phyloP scores from a whole-genome alignment of 2,113 vertebrate genomes.

The Tenrec ecaudatus region DNA sequence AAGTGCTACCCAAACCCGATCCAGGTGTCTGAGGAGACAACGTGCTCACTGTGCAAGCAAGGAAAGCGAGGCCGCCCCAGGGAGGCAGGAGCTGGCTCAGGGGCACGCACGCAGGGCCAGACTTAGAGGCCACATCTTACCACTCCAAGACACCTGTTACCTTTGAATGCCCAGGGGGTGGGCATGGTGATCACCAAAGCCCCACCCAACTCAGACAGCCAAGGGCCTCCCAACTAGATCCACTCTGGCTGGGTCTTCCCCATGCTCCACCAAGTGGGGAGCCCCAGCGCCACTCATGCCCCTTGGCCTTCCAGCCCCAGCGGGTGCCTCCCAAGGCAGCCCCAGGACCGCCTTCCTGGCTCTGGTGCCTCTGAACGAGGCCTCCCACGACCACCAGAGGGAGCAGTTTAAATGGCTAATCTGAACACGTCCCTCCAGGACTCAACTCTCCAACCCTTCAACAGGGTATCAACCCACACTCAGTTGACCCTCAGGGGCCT shows the following conservation, averaged over 20 bases:
- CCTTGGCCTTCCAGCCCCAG: neutral
- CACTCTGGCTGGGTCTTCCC: neutral
- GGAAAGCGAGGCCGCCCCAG: neutral
- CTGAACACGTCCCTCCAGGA: neutral
- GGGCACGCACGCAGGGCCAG: neutral
- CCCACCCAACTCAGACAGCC: neutral
- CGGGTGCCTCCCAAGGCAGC: neutral
- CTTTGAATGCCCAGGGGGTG: neutral
- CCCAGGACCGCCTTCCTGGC: neutral
- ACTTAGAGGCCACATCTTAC: neutral
- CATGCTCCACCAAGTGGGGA: neutral
- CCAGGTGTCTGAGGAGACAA: neutral
- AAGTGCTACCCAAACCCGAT: neutral
- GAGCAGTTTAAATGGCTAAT: neutral
- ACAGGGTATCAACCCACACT: neutral
- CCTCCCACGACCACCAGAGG: neutral
- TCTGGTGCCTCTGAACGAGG: neutral
- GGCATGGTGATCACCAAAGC: neutral
- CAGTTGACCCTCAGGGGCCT: neutral
- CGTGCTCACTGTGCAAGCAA: neutral
- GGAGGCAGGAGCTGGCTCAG: neutral
- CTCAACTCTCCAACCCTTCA: neutral
- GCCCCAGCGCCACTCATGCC: fast-evolving
- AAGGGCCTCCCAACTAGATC: neutral
- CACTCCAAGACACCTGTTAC: neutral